phyloP scores from a whole-genome alignment of 2,888 invertebrate genomes.

The Shargacucullia verbasci region DNA sequence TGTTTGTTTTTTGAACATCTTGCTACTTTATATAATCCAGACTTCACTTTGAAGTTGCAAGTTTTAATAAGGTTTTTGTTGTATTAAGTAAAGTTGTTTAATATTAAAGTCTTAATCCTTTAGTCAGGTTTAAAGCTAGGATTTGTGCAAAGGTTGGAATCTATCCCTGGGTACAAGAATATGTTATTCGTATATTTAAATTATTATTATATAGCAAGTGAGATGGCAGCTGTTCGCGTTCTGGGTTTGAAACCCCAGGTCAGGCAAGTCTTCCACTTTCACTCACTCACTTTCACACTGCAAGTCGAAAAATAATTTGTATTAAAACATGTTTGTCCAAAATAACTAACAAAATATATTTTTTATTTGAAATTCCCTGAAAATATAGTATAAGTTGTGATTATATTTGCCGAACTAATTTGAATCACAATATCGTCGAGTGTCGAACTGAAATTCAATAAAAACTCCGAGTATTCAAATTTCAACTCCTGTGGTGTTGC shows the following conservation, averaged over 20 bases:
- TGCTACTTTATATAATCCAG: too few species aligned
- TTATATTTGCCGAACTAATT: slow-evolving; percentile 11
- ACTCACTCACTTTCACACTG: too few species aligned
- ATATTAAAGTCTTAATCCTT: slow-evolving; percentile 6
- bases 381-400: slow-evolving; percentile 13
- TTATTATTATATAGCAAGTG: too few species aligned
- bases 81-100: background rate
- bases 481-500: background rate
- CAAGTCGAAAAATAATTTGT: too few species aligned
- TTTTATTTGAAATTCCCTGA: background rate
- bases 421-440: slow-evolving; percentile 13
- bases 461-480: slow-evolving; percentile 18
- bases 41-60: background rate
- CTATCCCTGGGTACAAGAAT: background rate
- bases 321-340: too few species aligned
- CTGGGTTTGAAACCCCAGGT: too few species aligned
- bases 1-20: too few species aligned
- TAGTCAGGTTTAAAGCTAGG: background rate
- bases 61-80: slow-evolving; percentile 12
- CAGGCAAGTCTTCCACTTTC: too few species aligned
- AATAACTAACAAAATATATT: too few species aligned
- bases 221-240: too few species aligned
- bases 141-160: background rate
- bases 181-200: too few species aligned
- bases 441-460: slow-evolving; percentile 21